Percentiles rank a stretch among this genome's conserved stretches.
These are phyloP conservation scores for Macrosoma leucophasiata DNA, from an alignment of 2,888 invertebrate genomes.

Conservation along the genomic window DNA sequence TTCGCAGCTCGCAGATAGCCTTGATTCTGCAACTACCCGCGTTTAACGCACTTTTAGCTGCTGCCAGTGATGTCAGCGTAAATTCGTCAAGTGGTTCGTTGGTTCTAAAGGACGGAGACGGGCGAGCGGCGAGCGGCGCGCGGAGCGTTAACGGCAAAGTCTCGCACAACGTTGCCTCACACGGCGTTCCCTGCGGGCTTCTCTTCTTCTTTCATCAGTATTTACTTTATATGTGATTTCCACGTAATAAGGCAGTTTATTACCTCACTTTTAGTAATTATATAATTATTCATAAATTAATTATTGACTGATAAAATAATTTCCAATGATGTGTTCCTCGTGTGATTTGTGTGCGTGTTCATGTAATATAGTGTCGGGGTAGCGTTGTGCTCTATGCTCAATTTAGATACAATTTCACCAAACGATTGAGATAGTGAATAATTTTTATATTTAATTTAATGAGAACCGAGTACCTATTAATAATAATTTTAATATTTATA, in stretches of 20 bases:
- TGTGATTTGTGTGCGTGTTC: slow-evolving; percentile 61
- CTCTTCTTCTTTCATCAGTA: slow-evolving; percentile 53
- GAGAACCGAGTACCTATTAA: slow-evolving; percentile 74
- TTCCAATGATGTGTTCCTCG: slow-evolving; percentile 70
- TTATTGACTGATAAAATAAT: slow-evolving; percentile 72
- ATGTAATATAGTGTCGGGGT: slow-evolving; percentile 56
- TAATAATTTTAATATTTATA: slow-evolving; percentile 75
- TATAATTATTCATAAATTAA: slow-evolving; percentile 56
- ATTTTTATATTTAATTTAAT: slow-evolving; percentile 72
- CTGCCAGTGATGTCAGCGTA: too few species aligned
- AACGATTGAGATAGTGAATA: slow-evolving; percentile 72
- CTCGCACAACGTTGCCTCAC: slow-evolving; percentile 70
- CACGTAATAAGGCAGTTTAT: slow-evolving; percentile 62
- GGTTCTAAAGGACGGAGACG: too few species aligned
- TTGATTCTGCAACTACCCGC: too few species aligned
- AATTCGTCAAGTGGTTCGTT: too few species aligned
- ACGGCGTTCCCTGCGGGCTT: slow-evolving; percentile 51
- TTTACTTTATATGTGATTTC: slow-evolving; percentile 66
- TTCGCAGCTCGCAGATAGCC: slow-evolving; percentile 2
- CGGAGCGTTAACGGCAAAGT: slow-evolving; percentile 34
- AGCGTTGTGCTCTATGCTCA: slow-evolving; percentile 75
- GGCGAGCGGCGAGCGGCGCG: slow-evolving; percentile 22
- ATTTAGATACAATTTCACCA: slow-evolving; percentile 74
- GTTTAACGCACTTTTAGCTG: too few species aligned
- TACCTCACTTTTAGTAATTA: slow-evolving; percentile 68